These are phyloP conservation scores for Leucoptera coffeella DNA, from an alignment of 2,888 invertebrate species.

Conservation along the genomic window DNA sequence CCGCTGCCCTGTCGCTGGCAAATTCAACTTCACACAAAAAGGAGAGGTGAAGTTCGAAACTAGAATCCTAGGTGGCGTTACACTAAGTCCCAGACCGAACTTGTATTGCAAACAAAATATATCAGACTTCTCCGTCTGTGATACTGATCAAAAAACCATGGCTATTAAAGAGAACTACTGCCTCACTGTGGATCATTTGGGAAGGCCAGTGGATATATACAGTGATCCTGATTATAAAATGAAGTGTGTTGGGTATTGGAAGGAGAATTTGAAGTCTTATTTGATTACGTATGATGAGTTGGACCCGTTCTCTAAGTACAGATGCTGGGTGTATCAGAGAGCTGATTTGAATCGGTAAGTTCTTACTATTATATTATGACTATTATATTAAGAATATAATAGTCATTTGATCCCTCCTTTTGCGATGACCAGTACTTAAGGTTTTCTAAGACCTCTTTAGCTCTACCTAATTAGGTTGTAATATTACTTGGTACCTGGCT, in stretches of 20 bases:
- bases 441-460: neutral
- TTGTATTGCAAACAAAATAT: constrained; percentile 89
- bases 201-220: constrained; percentile 92
- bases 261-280: constrained; percentile 95
- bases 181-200: constrained; percentile 91
- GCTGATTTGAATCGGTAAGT: constrained; percentile 82
- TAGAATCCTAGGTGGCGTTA: constrained; percentile 92
- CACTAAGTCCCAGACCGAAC: constrained; percentile 87
- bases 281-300: constrained; percentile 93
- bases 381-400: too few species aligned
- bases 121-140: constrained; percentile 94
- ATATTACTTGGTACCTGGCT: too few species aligned
- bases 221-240: constrained; percentile 93
- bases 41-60: constrained; percentile 91
- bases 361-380: too few species aligned
- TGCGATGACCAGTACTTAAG: neutral
- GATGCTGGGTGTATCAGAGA: constrained; percentile 97
- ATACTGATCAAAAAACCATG: constrained; percentile 90
- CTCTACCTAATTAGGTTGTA: too few species aligned
- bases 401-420: neutral
- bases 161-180: constrained; percentile 94
- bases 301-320: constrained; percentile 91
- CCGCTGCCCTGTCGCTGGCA: constrained; percentile 93
- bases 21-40: constrained; percentile 87
- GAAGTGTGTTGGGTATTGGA: constrained; percentile 97